Conservation (phyloP, 2,113 vertebrate species). For the Amia ocellicauda region DNA sequence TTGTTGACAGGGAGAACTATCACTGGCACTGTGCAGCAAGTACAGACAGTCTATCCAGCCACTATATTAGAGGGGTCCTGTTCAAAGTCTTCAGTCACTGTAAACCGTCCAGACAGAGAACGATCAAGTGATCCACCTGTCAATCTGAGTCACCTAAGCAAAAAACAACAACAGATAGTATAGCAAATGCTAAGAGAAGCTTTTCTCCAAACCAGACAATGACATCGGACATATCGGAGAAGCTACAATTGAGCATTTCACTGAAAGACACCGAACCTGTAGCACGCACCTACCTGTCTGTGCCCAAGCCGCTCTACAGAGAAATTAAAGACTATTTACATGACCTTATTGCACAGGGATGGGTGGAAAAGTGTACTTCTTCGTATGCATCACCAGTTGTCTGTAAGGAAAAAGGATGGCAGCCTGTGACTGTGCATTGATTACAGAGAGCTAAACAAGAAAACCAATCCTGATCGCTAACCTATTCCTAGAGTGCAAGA, state of each 20-base stretch:
- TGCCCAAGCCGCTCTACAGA: conserved; percentile 22
- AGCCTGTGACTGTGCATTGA: conserved; percentile 7
- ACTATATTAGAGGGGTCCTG: neutral
- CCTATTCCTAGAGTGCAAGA: conserved; percentile 19
- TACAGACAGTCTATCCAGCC: conserved; percentile 10
- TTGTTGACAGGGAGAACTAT: neutral
- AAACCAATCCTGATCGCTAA: too few relatives aligned
- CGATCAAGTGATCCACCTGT: conserved; percentile 15
- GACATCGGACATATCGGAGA: conserved; percentile 19
- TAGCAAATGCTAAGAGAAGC: conserved; percentile 21
- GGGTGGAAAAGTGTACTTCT: conserved; percentile 17
- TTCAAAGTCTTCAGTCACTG: neutral
- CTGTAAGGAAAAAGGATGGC: conserved; percentile 15
- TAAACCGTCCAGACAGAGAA: neutral
- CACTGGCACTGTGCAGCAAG: conserved; percentile 11
- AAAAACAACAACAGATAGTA: conserved; percentile 2
- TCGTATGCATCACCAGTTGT: conserved; percentile 22
- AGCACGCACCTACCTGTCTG: conserved; percentile 7
- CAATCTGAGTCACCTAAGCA: conserved; percentile 17
- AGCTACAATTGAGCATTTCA: neutral
- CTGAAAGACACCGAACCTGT: conserved; percentile 24
- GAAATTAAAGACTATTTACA: conserved; percentile 27
- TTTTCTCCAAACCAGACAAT: conserved; percentile 6
- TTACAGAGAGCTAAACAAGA: conserved; percentile 14
- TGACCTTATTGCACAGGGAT: conserved; percentile 22